Conservation (phyloP, 2,888 invertebrate species). For the Tridacna crocea region DNA sequence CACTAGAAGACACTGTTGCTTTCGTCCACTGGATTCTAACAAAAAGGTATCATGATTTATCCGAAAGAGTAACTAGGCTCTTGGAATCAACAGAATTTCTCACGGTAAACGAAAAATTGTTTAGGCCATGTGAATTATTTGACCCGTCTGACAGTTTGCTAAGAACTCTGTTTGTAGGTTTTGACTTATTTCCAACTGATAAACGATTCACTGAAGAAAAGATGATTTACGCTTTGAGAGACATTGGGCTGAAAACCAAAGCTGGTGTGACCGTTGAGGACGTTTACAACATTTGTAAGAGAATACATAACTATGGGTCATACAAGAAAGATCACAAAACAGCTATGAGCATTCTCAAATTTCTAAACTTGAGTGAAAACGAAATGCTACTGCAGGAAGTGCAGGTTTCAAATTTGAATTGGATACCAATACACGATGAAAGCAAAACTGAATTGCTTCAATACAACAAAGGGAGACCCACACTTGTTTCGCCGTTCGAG, state of each 20-base stretch:
- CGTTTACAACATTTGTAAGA: constrained; percentile 30
- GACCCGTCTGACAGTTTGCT: constrained; percentile 35
- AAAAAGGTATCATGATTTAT: neutral
- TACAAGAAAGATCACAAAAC: neutral
- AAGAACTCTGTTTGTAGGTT: constrained; percentile 21
- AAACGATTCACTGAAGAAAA: neutral
- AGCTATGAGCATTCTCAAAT: neutral
- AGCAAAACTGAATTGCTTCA: neutral
- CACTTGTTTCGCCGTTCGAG: constrained; percentile 32
- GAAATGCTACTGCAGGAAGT: neutral
- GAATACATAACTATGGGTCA: constrained; percentile 10
- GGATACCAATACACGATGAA: constrained; percentile 5
- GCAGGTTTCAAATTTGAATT: constrained; percentile 27
- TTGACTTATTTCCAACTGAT: constrained; percentile 37
- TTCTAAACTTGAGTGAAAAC: constrained; percentile 4
- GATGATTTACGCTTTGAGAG: neutral
- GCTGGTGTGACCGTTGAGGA: constrained; percentile 24
- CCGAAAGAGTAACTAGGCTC: neutral
- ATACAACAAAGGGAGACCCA: constrained; percentile 2
- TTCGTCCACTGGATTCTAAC: constrained; percentile 18
- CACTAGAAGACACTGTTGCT: neutral
- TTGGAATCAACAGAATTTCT: neutral
- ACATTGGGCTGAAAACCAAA: constrained; percentile 41
- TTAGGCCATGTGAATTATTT: constrained; percentile 38
- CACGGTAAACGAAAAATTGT: neutral